Evolutionary conservation across 2,888 invertebrate genomes (phyloP), one percentile per base, ranked within the genome.

Genomic region (Drosophila paucipuncta): DNA sequence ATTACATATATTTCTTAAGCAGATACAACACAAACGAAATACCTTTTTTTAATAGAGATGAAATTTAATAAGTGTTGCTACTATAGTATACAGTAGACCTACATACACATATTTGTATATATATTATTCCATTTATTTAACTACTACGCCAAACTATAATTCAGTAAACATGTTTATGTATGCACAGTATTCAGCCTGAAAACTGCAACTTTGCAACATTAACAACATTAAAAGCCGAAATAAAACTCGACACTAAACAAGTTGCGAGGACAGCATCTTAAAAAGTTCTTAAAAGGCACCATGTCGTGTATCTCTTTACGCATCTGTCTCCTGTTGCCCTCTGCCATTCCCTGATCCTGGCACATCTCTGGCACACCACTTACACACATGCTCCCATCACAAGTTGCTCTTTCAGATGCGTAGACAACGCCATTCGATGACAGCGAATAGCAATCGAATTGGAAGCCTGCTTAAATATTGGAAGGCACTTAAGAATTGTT

Each of bases 391-490:
- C 11, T 31, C 9, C 28, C 31, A 10, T 31, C 49, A 52, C 53
- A 55, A 50, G 65, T 63, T 80, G 75, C 54, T 63, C 74, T 74
- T 64, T 65, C 65, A 78, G 72, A 75, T 80, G 80, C 81, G 81
- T 81, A 80, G 80, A 80, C 80, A 82, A 82, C 76, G 80, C 78
- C 76, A 82, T 74, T 72, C 69, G 82, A 72, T 83, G 83, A 79
- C 83, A 81, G 81, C 83, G 83, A 83, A 83, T 71, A 83, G 83
- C 83, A 83, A 79, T 83, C 83, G 83, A 83, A 83, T 83, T 83
- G 83, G 79, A 80, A 82, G 79, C 71, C 83, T 83, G 75, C 83
- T 84, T 84, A 81, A 82, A 83, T 83, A 83, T 83, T 83, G 83
- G 81, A 77, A 83, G 83, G 83, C 83, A 83, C 83, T 83, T 83